Percentiles rank a stretch among this genome's conserved stretches.
Evolutionary conservation across 2,113 vertebrate genomes (phyloP).

Genomic region (Scomber colias): DNA sequence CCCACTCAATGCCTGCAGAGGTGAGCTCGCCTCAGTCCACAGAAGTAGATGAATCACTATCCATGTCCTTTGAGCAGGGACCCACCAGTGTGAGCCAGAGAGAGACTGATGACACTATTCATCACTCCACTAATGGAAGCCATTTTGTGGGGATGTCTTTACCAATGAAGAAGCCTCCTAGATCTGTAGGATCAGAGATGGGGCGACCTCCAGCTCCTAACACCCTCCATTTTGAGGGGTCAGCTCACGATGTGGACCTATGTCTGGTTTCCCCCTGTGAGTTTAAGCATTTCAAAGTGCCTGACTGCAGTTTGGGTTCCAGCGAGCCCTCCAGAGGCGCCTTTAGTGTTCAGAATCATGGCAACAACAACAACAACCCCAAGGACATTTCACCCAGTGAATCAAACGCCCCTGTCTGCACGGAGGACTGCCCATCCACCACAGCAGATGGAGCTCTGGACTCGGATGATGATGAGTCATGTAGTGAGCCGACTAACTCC

Average conservation of each 20-base stretch:
- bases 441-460: conserved; percentile 87
- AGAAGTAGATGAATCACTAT: conserved; percentile 95
- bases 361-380: conserved; percentile 62
- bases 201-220: conserved; percentile 64
- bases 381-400: conserved; percentile 89
- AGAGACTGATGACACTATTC: conserved; percentile 72
- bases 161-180: conserved; percentile 85
- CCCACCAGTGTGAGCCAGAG: conserved; percentile 81
- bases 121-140: conserved; percentile 68
- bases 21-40: conserved; percentile 97
- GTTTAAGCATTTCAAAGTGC: conserved; percentile 91
- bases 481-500: conserved; percentile 78
- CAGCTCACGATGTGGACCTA: conserved; percentile 92
- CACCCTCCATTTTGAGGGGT: conserved; percentile 73
- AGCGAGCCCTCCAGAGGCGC: conserved; percentile 88
- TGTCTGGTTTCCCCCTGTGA: conserved; percentile 97
- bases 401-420: conserved; percentile 84
- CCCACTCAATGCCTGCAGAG: conserved; percentile 91
- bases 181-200: conserved; percentile 73
- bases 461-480: conserved; percentile 89
- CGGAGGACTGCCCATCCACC: conserved; percentile 88
- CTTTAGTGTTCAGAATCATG: conserved; percentile 53
- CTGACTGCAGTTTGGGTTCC: conserved; percentile 77
- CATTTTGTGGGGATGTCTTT: conserved; percentile 84
- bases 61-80: conserved; percentile 94